Evolutionary conservation across 2,888 invertebrate genomes (phyloP).

Genomic region (Trichogramma dendrolimi): DNA sequence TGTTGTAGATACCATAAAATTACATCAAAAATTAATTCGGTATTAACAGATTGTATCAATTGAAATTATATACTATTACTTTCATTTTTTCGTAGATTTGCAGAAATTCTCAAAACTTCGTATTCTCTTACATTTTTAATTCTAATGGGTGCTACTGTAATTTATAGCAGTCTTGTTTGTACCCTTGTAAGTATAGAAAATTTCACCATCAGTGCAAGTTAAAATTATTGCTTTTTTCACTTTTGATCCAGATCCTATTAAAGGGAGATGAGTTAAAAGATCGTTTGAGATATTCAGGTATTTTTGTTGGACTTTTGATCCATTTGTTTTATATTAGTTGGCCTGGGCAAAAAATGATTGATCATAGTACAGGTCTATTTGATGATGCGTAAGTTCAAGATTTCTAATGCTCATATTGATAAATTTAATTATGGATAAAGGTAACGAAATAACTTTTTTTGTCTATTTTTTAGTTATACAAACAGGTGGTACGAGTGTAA

Average conservation of each 20-base stretch:
- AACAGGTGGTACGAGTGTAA: conserved; percentile 7
- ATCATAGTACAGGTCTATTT: not conserved
- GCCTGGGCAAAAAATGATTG: conserved; percentile 11
- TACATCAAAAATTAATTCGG: too few relatives aligned
- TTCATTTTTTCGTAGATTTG: too few relatives aligned
- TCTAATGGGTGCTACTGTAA: not conserved
- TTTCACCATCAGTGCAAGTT: too few relatives aligned
- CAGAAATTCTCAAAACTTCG: too few relatives aligned
- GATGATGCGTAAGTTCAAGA: not conserved
- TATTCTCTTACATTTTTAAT: not conserved
- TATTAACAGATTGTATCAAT: too few relatives aligned
- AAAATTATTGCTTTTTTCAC: not conserved
- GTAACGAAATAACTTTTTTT: not conserved
- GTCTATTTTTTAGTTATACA: not conserved
- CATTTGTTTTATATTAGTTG: conserved; percentile 8
- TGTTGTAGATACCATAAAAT: too few relatives aligned
- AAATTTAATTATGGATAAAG: not conserved
- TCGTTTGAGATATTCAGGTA: not conserved
- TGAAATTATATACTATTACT: too few relatives aligned
- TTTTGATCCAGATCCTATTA: not conserved
- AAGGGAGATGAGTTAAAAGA: not conserved
- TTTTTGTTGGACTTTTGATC: not conserved
- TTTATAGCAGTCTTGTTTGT: not conserved
- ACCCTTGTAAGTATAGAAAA: too few relatives aligned
- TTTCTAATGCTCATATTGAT: not conserved